Conservation (phyloP, 2,113 vertebrate species). For the Prietella phreatophila region DNA sequence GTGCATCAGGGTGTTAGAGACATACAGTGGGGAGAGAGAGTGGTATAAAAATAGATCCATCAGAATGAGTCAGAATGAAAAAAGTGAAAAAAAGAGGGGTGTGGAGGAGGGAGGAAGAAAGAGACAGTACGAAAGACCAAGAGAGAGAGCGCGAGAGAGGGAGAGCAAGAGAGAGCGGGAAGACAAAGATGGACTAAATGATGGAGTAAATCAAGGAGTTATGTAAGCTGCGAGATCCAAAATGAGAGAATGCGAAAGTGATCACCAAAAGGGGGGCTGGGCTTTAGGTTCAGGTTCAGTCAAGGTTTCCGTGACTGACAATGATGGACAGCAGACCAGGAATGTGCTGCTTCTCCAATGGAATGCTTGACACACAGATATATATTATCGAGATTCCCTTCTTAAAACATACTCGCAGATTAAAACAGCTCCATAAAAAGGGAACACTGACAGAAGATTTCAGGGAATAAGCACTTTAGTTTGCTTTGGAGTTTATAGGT, state of each 20-base stretch:
- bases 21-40: slow-evolving; percentile 56
- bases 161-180: slow-evolving; percentile 10
- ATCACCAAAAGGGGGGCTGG: neutral
- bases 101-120: slow-evolving; percentile 31
- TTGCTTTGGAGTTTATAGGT: neutral
- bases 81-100: slow-evolving; percentile 59
- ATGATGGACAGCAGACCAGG: neutral
- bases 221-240: slow-evolving; percentile 63
- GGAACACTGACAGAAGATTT: neutral
- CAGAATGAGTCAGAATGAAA: slow-evolving; percentile 74
- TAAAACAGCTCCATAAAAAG: neutral
- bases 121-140: slow-evolving; percentile 17
- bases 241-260: slow-evolving; percentile 33
- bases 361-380: neutral
- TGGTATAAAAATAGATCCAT: slow-evolving; percentile 71
- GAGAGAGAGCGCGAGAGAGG: slow-evolving; percentile 33
- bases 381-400: neutral
- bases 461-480: neutral
- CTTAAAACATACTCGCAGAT: neutral
- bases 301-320: neutral
- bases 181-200: slow-evolving; percentile 53
- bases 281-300: too few relatives aligned
- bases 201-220: slow-evolving; percentile 66
- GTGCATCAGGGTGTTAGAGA: slow-evolving; percentile 63
- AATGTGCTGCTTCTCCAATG: neutral